Evolutionary conservation across 2,888 invertebrate species (phyloP).

Genomic region (Leucophora obtusa): DNA sequence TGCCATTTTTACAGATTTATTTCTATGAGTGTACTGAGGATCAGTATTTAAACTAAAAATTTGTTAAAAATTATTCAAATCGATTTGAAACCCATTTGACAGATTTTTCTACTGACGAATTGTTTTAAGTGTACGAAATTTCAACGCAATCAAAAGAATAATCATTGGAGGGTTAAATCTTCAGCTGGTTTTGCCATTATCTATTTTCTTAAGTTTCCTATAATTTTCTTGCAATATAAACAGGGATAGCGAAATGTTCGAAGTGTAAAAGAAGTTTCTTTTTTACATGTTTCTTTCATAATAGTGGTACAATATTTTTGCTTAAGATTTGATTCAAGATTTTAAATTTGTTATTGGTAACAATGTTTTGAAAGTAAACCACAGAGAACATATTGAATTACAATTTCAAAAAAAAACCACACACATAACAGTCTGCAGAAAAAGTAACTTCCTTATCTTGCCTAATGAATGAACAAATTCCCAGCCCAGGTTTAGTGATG

Average conservation of each 20-base stretch:
- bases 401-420: slow-evolving; percentile 41
- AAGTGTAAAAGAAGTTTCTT: not conserved
- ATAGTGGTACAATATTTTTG: not conserved
- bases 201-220: no score
- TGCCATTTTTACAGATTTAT: no score
- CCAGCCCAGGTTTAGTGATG: slow-evolving; percentile 24
- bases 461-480: slow-evolving; percentile 22
- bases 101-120: no score
- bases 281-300: not conserved
- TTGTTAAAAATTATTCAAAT: no score
- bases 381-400: slow-evolving; percentile 57
- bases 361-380: slow-evolving; percentile 39
- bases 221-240: not conserved
- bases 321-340: slow-evolving; percentile 4
- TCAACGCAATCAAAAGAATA: no score
- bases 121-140: no score
- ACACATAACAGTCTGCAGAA: slow-evolving; percentile 23
- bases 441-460: slow-evolving; percentile 52
- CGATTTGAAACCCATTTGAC: no score
- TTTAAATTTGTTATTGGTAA: slow-evolving; percentile 11
- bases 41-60: no score
- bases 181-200: no score
- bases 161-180: no score
- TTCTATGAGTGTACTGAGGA: no score
- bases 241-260: not conserved